Evolutionary conservation across 2,113 vertebrate genomes (phyloP).

Genomic region (Leuciscus idus): DNA sequence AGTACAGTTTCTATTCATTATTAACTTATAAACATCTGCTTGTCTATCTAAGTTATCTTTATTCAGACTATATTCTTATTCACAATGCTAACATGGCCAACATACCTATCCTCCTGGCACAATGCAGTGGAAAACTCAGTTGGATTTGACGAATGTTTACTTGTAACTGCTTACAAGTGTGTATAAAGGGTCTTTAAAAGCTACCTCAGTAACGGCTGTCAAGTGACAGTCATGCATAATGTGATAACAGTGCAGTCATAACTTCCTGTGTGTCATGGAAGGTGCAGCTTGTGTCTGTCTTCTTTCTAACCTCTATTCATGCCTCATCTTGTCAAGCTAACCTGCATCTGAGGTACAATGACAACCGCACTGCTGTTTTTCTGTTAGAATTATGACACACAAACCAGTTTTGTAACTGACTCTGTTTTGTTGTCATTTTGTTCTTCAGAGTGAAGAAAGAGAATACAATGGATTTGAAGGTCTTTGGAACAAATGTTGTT

Average conservation of each 20-base stretch:
- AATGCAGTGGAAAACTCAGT: constrained; percentile 59
- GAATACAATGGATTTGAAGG: background rate
- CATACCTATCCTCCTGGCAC: constrained; percentile 55
- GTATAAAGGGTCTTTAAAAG: background rate
- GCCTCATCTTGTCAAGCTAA: constrained; percentile 19
- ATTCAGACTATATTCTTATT: background rate
- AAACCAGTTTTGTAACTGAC: constrained; percentile 11
- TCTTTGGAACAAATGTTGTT: background rate
- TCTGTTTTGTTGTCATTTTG: background rate
- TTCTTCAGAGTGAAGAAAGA: background rate
- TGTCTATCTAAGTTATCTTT: background rate
- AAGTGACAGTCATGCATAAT: constrained; percentile 49
- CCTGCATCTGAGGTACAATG: background rate
- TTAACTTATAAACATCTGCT: background rate
- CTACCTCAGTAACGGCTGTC: background rate
- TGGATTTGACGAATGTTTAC: background rate
- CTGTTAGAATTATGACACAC: background rate
- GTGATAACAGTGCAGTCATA: constrained; percentile 15
- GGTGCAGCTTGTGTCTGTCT: background rate
- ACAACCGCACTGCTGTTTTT: background rate
- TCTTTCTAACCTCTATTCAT: constrained; percentile 17
- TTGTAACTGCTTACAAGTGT: background rate
- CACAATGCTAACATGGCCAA: background rate
- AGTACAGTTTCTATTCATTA: background rate
- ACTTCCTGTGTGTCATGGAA: constrained; percentile 10